Evolutionary conservation across 2,797 vertebrate species (phyloP).

Genomic region (Lagorchestes hirsutus): DNA sequence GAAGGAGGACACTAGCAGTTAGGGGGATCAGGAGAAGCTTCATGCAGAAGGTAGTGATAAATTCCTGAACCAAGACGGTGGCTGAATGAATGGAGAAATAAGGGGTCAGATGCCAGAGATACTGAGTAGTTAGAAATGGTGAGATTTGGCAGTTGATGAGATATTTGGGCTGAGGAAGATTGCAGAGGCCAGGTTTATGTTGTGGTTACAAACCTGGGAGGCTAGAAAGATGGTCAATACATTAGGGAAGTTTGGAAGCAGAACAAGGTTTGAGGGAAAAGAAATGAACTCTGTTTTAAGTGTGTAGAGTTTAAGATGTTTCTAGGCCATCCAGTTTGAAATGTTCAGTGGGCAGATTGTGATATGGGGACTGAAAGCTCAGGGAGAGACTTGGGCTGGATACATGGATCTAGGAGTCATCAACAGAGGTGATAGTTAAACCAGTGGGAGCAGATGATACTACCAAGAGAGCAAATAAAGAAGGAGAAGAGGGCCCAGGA

Average conservation of each 20-base stretch:
- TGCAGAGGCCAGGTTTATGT: neutral
- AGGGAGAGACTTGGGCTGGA: neutral
- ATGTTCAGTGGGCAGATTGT: neutral
- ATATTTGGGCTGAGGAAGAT: neutral
- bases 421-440: neutral
- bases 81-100: neutral
- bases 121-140: neutral
- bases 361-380: neutral
- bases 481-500: neutral
- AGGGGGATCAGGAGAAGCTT: neutral
- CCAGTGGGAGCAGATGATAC: neutral
- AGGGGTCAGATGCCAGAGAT: neutral
- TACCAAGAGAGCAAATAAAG: neutral
- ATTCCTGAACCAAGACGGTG: neutral
- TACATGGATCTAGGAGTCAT: neutral
- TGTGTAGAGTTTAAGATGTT: neutral
- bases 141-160: neutral
- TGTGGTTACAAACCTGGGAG: neutral
- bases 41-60: neutral
- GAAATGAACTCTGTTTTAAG: neutral
- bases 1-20: neutral
- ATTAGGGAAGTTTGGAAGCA: neutral
- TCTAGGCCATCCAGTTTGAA: neutral
- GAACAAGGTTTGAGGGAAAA: neutral
- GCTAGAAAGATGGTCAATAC: neutral